Base-by-base conservation (phyloP, 2,888 invertebrate species). In the Hypercompe scribonia region DNA sequence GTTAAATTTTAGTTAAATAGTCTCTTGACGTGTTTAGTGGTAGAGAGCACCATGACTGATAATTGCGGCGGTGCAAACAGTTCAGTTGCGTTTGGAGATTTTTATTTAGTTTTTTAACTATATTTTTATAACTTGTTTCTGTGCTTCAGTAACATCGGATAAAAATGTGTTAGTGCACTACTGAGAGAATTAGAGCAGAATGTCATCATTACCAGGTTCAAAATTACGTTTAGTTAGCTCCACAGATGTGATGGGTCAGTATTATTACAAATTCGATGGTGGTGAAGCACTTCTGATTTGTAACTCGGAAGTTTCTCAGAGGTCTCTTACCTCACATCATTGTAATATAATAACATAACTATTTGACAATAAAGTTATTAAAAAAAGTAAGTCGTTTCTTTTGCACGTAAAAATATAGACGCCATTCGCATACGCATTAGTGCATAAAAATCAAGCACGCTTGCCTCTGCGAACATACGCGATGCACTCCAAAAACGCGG, bases 321-420 rank as follows among this genome's bases (percentile, higher is more conserved):
- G 88, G 89, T 87, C 75, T 86, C 86, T 88, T 88, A 84, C 90
- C 88, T 89, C 90, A 80, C 69, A 78, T 79, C 76, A 78, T 78
- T 88, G 87, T 92, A 91, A 88, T 87, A 86, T 89, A 90, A 89
- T 87, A 83, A 84, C 81, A 82, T 77, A 87, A 86, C 88, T 83
- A 85, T 91, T 93, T 92, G 93, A 92, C 92, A 94, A 93, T 94
- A 94, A 94, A 94, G 89, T 90, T 87, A 88, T 88, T 89, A 88
- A 85, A 87, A 89, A 92, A 88, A 86, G 78, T 82, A 81, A 73
- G 67, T 75, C 77, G 68, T 83, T 81, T 85, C 80, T 78, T 0
- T 64, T 58, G 13, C 28, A 3, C 13, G 13, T 28, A 7, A 50
- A 10, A 50, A 24, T n/a, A n/a, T n/a, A n/a, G n/a, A n/a, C n/a